Evolutionary conservation across 2,797 vertebrate genomes (phyloP), one percentile per base, ranked within the genome.

Genomic region (Leptatherina wallacei): DNA sequence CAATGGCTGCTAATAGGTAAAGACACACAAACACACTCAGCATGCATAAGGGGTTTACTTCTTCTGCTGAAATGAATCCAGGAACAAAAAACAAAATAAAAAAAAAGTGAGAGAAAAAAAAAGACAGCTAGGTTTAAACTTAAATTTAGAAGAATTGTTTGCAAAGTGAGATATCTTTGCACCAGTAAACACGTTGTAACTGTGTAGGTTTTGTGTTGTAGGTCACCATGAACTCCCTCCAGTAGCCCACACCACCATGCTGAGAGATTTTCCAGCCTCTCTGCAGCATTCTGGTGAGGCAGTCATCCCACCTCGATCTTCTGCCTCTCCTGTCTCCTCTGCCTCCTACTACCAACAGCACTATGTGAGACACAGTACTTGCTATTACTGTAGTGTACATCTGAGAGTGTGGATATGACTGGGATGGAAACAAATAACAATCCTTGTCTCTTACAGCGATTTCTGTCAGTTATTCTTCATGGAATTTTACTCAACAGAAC

Each of bases 1-100:
- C 96, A 98, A 78, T 99, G 98, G 98, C 93, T 99, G 22, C 94
- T 99, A 1, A 98, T 99, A 67, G 98, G 98, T 99, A 84, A 54
- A 90, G 9, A 12, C 38, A 68, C 38, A 29, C 54, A 54, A 57
- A 38, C 58, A 24, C 66, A 56, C 61, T 27, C 40, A 20, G 9
- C 11, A 7, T 18, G 27, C 54, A 56, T 32, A 51, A 52, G 57
- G 11, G 16, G 9, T 22, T 68, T 22, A 40, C 66, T 36, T 60
- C 49, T 60, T 4, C 44, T 49, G 29, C 61, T 62, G 27, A 61
- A 29, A 6, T 22, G 11, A 30, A 69, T 22, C 47, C 54, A 32
- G 27, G 18, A 60, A 60, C 8, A 1, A 35, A 9, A 9, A 59
- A 10, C 4, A 6, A 6, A 10, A 6, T 32, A 8, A 30, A n/a